Evolutionary conservation across 1,140 invertebrate genomes (phyloP).

Genomic region (Habropoda laboriosa): DNA sequence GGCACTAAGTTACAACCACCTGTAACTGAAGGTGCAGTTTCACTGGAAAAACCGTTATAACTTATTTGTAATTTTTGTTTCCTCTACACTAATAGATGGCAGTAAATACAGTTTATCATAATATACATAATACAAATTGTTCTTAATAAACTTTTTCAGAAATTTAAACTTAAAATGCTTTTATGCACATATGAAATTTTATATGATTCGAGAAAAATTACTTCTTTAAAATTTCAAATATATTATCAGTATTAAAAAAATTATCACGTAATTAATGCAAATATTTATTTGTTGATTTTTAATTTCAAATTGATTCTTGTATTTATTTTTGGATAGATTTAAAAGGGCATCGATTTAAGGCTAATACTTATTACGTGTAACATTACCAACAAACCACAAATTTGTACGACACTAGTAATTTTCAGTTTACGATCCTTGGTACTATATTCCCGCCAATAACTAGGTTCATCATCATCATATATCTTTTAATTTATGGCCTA

Average conservation of each 20-base stretch:
- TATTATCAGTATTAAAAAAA: neutral
- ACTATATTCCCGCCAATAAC: neutral
- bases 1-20: constrained; percentile 11
- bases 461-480: neutral
- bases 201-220: neutral
- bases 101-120: constrained; percentile 1
- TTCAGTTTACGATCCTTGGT: neutral
- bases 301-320: neutral
- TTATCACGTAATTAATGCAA: neutral
- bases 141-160: neutral
- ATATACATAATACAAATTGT: neutral
- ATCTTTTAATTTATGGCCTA: neutral
- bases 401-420: neutral
- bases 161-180: neutral
- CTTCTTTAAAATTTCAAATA: neutral
- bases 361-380: neutral
- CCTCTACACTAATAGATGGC: constrained; percentile 13
- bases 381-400: neutral
- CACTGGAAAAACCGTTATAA: neutral
- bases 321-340: neutral
- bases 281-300: neutral
- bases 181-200: neutral
- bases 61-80: constrained; percentile 28
- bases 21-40: constrained; percentile 8
- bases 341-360: neutral